These are phyloP conservation scores for Lasioglossum figueresi DNA, from an alignment of 2,888 invertebrate genomes.

Conservation along the genomic window DNA sequence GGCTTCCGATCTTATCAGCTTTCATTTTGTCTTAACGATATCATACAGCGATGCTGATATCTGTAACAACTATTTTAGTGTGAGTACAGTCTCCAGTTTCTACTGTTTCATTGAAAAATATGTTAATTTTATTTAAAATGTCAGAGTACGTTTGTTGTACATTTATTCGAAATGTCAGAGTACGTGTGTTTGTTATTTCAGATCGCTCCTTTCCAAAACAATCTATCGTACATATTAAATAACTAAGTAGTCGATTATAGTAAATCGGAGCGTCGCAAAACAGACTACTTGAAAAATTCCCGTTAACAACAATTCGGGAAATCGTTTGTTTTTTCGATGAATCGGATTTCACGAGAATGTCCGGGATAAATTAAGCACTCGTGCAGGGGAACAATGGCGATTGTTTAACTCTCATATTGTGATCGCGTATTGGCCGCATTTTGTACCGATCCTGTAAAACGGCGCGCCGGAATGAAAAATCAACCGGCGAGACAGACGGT, in stretches of 20 bases:
- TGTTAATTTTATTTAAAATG: neutral
- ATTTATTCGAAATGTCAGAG: neutral
- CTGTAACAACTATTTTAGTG: neutral
- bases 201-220: too few species aligned
- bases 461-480: neutral
- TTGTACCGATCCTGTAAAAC: neutral
- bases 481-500: neutral
- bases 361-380: slow-evolving; percentile 15
- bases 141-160: too few species aligned
- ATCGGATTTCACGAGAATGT: slow-evolving; percentile 14
- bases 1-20: too few species aligned
- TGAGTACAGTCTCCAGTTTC: neutral
- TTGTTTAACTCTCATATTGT: neutral
- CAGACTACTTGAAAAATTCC: neutral
- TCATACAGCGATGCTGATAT: too few species aligned
- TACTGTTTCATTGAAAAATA: neutral
- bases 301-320: neutral
- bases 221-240: too few species aligned
- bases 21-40: too few species aligned
- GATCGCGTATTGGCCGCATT: slow-evolving; percentile 12
- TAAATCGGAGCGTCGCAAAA: neutral
- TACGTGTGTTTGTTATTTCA: too few species aligned
- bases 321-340: slow-evolving; percentile 16
- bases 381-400: slow-evolving; percentile 14
- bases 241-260: too few species aligned